phyloP scores from a whole-genome alignment of 2,888 invertebrate genomes.

The Ectobius pallidus region DNA sequence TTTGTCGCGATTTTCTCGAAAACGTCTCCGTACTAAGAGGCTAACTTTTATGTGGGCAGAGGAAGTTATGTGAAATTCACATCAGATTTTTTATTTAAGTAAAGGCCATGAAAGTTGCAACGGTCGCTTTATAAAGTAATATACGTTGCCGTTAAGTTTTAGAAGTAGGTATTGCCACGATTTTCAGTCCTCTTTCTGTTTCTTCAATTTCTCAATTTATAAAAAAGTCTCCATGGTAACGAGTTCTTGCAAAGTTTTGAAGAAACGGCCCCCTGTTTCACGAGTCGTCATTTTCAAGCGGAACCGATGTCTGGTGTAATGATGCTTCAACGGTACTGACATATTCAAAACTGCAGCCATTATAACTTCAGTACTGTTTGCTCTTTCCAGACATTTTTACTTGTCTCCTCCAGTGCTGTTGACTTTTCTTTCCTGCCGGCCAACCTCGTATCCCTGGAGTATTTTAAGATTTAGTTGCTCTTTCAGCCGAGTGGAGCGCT shows the following conservation, averaged over 20 bases:
- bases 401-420: not conserved
- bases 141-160: too few relatives aligned
- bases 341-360: too few relatives aligned
- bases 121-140: too few relatives aligned
- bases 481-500: not conserved
- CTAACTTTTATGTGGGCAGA: too few relatives aligned
- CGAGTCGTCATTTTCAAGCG: not conserved
- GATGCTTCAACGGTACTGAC: not conserved
- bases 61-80: too few relatives aligned
- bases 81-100: too few relatives aligned
- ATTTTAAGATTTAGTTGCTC: conserved; percentile 5
- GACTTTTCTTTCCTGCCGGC: not conserved
- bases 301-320: not conserved
- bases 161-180: too few relatives aligned
- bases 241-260: not conserved
- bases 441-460: not conserved
- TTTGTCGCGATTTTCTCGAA: too few relatives aligned
- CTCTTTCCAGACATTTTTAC: not conserved
- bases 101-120: too few relatives aligned
- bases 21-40: too few relatives aligned
- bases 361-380: too few relatives aligned
- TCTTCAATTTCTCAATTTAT: not conserved
- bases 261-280: not conserved
- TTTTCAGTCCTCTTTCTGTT: too few relatives aligned
- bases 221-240: not conserved